Evolutionary conservation across 1,140 invertebrate species (phyloP), one percentile per base, ranked within the genome.

Genomic region (Zophobas atratus): DNA sequence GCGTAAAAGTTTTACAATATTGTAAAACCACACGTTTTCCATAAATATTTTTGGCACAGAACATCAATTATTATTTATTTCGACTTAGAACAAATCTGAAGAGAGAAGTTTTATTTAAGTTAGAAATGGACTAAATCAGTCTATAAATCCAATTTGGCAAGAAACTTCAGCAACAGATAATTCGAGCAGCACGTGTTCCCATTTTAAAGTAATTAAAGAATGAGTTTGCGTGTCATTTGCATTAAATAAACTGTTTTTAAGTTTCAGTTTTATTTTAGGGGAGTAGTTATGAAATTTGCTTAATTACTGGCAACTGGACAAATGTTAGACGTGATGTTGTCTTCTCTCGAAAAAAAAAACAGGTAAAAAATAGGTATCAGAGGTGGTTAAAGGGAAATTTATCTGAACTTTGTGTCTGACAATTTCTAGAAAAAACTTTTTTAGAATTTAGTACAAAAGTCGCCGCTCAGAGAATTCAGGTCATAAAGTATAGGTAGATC

Each of bases 401-500:
- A 20, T 20, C 20, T 20, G 20, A 20, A 20, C 20, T 20, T 20
- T 20, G 20, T 20, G 43, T 4, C 43, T 46, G n/a, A 51, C 6
- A 20, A 51, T 51, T 5, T 20, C 6, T 46, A 3, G 43, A 51
- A 20, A 51, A 51, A 20, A 20, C 20, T 20, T 5, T 20, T 51
- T 2, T 20, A 51, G 8, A 4, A 4, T 46, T 46, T 46, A 4
- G 3, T 46, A 46, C 8, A 46, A 8, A 46, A 46, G 8, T 46
- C 8, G 43, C 3, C 8, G 43, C 43, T 8, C 43, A 3, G 3
- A 4, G 49, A 51, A 51, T 51, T 51, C 20, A 51, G 49, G 49
- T 51, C 49, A 51, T 51, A 51, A 51, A 46, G 43, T 20, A 51
- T 51, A 51, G 49, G 49, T 51, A 51, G n/a, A 51, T 51, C 49